Base-by-base conservation (phyloP, 1,140 invertebrate species). In the Drosophila orena region DNA sequence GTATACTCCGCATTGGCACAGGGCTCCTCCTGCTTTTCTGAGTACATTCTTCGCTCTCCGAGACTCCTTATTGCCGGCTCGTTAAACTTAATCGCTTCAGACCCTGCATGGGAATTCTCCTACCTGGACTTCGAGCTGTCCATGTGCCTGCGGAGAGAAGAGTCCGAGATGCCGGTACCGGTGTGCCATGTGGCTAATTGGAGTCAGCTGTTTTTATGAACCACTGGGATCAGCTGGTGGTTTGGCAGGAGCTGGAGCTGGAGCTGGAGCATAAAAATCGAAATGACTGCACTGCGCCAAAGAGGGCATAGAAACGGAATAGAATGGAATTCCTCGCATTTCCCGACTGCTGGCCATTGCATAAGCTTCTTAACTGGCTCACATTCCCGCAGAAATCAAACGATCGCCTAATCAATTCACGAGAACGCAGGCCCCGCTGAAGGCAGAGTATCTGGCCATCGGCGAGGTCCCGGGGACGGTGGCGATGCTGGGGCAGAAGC, bases 161-260 rank as follows among this genome's bases (percentile, higher is more conserved):
- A 30, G 15, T 30, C 47, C 47, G 22, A 47, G 30, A 10, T 10
- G 37, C 12, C 37, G 37, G 12, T 34, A 14, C 12, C 44, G 22
- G 11, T 84, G 11, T 84, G 65, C 76, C 84, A 89, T 84, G 73
- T 89, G 85, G 79, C 65, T 89, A 89, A 88, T 89, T 89, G 79
- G 68, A 89, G 84, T 89, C 84, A 89, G 84, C 84, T 89, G 84
- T 89, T 88, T 81, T 79, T 71, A 78, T 71, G 54, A 58, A 46
- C 50, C 77, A 38, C 22, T 35, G 17, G 53, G 64, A 86, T 88
- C 83, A 88, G 84, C 85, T 89, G 81, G 78, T 88, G 37, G 83
- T 79, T 86, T 76, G 77, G 49, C 81, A 74, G 60, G 60, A 69
- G 57, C 40, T 44, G 52, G 15, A 49, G 49, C 7, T 30, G 30